phyloP scores from a whole-genome alignment of 23 tunicate genomes.

The Botrylloides violaceus region DNA sequence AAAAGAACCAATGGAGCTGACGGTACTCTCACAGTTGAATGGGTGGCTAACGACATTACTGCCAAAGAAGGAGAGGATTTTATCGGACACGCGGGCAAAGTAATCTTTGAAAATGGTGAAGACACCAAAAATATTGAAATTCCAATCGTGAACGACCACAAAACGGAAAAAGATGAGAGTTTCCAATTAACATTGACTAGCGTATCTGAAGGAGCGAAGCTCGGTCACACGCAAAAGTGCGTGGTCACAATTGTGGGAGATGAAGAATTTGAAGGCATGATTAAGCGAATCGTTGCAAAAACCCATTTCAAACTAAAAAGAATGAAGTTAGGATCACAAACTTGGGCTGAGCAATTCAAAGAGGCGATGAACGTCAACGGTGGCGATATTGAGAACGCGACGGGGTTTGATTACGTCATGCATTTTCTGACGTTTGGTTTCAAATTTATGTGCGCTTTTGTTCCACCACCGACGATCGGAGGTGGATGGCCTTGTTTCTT shows the following conservation, averaged over 20 bases:
- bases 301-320: slow-evolving; percentile 77
- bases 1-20: slow-evolving; percentile 84
- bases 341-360: slow-evolving; percentile 91
- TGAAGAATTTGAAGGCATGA: slow-evolving; percentile 90
- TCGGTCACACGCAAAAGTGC: slow-evolving; percentile 91
- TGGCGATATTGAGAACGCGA: slow-evolving; percentile 87
- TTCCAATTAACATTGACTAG: slow-evolving; percentile 48
- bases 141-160: slow-evolving; percentile 75
- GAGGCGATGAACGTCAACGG: slow-evolving; percentile 98
- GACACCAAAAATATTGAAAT: slow-evolving; percentile 68
- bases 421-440: slow-evolving; percentile 93
- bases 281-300: slow-evolving; percentile 84
- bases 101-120: slow-evolving; percentile 88
- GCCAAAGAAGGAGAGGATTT: slow-evolving; percentile 83
- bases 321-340: slow-evolving; percentile 86
- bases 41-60: slow-evolving; percentile 51
- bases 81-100: slow-evolving; percentile 54
- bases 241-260: slow-evolving; percentile 97
- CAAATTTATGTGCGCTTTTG: slow-evolving; percentile 89
- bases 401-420: slow-evolving; percentile 90
- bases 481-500: slow-evolving; percentile 94
- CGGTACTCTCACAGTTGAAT: slow-evolving; percentile 67
- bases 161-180: slow-evolving; percentile 84
- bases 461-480: slow-evolving; percentile 84
- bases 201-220: slow-evolving; percentile 72